phyloP scores from a whole-genome alignment of 2,888 invertebrate genomes.

The Coecobrya sp. region DNA sequence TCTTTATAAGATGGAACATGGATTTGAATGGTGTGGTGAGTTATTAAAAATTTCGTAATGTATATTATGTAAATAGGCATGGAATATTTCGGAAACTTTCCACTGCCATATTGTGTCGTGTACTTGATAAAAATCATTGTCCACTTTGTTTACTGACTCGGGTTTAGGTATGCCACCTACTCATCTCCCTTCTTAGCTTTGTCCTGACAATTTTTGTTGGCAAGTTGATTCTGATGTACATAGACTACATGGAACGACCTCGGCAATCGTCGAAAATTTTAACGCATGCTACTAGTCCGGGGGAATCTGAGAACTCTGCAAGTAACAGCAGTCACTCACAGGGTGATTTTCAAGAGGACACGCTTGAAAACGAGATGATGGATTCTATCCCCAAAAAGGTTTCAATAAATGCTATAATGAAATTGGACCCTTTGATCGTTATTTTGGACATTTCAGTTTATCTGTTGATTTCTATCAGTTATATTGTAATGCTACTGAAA shows the following conservation, averaged over 20 bases:
- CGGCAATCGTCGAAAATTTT: conserved; percentile 1
- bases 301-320: not conserved
- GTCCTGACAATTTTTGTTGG: conserved; percentile 68
- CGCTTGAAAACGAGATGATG: not conserved
- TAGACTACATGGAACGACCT: conserved; percentile 76
- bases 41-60: not conserved
- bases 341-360: not conserved
- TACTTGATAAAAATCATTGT: not conserved
- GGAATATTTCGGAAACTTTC: no score
- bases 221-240: conserved; percentile 76
- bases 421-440: conserved; percentile 67
- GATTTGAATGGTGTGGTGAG: conserved; percentile 65
- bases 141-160: not conserved
- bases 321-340: not conserved
- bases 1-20: conserved; percentile 78
- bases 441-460: conserved; percentile 68
- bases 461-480: conserved; percentile 68
- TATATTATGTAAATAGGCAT: no score
- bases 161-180: conserved; percentile 68
- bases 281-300: not conserved
- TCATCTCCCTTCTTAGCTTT: conserved; percentile 70
- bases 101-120: no score
- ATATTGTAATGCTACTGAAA: conserved; percentile 67
- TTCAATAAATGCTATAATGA: conserved; percentile 58
- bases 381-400: conserved; percentile 56